phyloP scores from a whole-genome alignment of 2,113 vertebrate genomes.

The Pantherophis guttatus region DNA sequence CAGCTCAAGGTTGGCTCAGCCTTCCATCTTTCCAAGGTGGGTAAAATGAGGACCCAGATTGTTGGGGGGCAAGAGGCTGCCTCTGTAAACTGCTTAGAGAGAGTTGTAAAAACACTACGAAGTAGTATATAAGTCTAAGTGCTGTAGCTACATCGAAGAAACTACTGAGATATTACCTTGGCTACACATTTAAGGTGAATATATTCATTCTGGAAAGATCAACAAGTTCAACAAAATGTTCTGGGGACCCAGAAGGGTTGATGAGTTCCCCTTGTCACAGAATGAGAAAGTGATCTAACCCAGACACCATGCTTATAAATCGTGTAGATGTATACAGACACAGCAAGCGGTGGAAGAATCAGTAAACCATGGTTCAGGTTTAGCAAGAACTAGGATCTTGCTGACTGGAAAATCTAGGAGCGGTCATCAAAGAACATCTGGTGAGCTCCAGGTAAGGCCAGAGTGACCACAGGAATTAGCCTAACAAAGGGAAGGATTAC shows the following conservation, averaged over 20 bases:
- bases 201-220: background rate
- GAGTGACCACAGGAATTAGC: background rate
- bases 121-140: too few relatives aligned
- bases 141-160: background rate
- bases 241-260: background rate
- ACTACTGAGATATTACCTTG: background rate
- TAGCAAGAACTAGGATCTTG: background rate
- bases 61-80: too few relatives aligned
- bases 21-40: too few relatives aligned
- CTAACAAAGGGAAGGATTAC: background rate
- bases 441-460: background rate
- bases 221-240: background rate
- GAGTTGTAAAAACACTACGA: too few relatives aligned
- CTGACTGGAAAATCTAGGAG: background rate
- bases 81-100: too few relatives aligned
- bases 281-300: background rate
- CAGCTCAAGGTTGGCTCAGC: too few relatives aligned
- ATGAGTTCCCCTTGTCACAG: background rate
- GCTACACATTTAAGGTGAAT: background rate
- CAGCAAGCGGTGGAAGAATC: background rate
- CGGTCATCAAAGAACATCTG: background rate
- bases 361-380: background rate
- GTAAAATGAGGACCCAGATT: too few relatives aligned
- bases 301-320: background rate
- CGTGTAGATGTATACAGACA: background rate